Evolutionary conservation across 2,797 vertebrate species (phyloP), one percentile per base, ranked within the genome.

Genomic region (Leptoclinus maculatus): DNA sequence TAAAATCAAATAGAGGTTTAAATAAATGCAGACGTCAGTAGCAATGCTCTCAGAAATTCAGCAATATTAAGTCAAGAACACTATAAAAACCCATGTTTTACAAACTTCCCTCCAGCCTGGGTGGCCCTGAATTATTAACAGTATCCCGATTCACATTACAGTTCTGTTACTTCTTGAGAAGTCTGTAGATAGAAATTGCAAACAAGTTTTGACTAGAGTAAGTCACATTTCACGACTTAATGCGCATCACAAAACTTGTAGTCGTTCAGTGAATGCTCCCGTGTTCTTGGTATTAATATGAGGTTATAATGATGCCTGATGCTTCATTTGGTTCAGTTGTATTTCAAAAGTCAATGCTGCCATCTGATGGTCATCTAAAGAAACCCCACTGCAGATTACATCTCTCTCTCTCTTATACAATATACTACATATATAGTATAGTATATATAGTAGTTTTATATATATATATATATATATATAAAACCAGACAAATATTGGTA

Each of bases 301-400:
- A 81, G 43, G 38, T 69, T 71, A 66, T 39, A 74, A 71, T 79
- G 68, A 81, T 60, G 66, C 56, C 71, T 73, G 49, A 70, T 41
- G 29, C 60, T 58, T 4, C 36, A 4, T 76, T 65, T 65, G 38
- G 2, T 51, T 78, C 16, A 47, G 23, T 14, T 41, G 23, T 9
- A 32, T 88, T 85, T 65, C 60, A 85, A 83, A 92, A 86, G 79
- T 81, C 84, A 93, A 92, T 90, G 84, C 93, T 96, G 94, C 95
- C 95, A 94, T 87, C 95, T 93, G 71, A 90, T 93, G 95, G 86
- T 57, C 60, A 72, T 19, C 16, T 39, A 39, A 38, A 59, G 69
- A 49, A 87, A 78, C 71, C 21, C 57, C 10, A 39, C 19, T 67
- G 73, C 78, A 83, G 59, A n/a, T 5, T 23, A 53, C n/a, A 11